phyloP scores from a whole-genome alignment of 2,888 invertebrate species.

The Ypsolopha scabrella region DNA sequence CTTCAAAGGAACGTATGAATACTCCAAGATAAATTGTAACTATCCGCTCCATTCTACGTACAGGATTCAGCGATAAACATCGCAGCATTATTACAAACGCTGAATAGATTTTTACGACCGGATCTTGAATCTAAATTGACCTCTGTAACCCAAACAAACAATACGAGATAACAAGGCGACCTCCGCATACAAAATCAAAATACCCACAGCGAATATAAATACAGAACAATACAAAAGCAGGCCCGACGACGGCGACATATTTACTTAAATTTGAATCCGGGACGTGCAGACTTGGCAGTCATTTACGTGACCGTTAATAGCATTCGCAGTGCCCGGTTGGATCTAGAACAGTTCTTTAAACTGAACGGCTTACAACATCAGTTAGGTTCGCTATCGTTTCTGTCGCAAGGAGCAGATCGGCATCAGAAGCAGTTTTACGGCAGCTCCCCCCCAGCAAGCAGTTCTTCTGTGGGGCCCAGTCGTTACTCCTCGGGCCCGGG shows the following conservation, averaged over 20 bases:
- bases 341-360: background rate
- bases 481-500: slow-evolving; percentile 43
- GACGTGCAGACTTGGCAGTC: slow-evolving; percentile 49
- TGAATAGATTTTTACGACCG: slow-evolving; percentile 9
- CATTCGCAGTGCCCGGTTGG: slow-evolving; percentile 20
- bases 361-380: background rate
- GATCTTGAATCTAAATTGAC: slow-evolving; percentile 24
- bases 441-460: slow-evolving; percentile 10
- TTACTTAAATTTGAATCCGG: slow-evolving; percentile 58
- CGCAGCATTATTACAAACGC: background rate
- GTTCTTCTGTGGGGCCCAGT: slow-evolving; percentile 31
- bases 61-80: background rate
- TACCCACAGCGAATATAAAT: slow-evolving; percentile 41
- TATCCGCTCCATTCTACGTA: background rate
- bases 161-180: slow-evolving; percentile 30
- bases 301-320: slow-evolving; percentile 61
- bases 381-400: background rate
- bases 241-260: slow-evolving; percentile 37
- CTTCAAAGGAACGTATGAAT: slow-evolving; percentile 8
- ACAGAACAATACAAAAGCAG: slow-evolving; percentile 41
- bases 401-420: background rate
- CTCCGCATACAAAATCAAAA: slow-evolving; percentile 34
- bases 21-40: background rate
- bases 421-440: slow-evolving; percentile 2
- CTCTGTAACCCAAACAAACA: slow-evolving; percentile 24